Percentiles rank a stretch among this genome's conserved stretches.
These are phyloP conservation scores for Tyrophagus putrescentiae DNA, from an alignment of 1,140 invertebrate species.

Conservation along the genomic window DNA sequence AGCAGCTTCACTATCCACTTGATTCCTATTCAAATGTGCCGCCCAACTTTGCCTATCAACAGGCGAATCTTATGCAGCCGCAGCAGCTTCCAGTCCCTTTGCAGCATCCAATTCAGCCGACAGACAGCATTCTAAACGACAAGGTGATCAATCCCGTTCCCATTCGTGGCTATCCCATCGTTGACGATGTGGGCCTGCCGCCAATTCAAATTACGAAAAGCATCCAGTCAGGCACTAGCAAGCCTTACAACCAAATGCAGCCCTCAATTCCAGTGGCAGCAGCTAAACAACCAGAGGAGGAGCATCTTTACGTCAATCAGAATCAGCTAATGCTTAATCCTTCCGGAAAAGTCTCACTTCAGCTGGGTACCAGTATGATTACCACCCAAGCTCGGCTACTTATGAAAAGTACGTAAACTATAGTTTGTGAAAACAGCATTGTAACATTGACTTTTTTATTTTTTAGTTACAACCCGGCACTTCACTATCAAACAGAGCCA, in stretches of 20 bases:
- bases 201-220: conserved; percentile 10
- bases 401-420: conserved; percentile 6
- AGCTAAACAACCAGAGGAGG: background rate
- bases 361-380: background rate
- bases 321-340: conserved; percentile 13
- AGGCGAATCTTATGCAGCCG: background rate
- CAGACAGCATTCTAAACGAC: background rate
- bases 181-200: conserved; percentile 7
- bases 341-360: background rate
- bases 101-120: background rate
- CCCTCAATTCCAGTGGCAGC: background rate
- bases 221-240: background rate
- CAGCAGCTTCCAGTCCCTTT: background rate
- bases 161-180: background rate
- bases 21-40: conserved; percentile 2
- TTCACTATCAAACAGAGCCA: background rate
- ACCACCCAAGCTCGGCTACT: background rate
- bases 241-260: background rate
- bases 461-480: background rate
- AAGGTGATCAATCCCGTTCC: conserved; percentile 4
- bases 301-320: conserved; percentile 15
- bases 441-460: background rate
- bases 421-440: background rate
- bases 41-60: background rate
- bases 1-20: background rate